These are phyloP conservation scores for Meandrina meandrites DNA, from an alignment of 92 coral and sea anemone species.

Conservation along the genomic window DNA sequence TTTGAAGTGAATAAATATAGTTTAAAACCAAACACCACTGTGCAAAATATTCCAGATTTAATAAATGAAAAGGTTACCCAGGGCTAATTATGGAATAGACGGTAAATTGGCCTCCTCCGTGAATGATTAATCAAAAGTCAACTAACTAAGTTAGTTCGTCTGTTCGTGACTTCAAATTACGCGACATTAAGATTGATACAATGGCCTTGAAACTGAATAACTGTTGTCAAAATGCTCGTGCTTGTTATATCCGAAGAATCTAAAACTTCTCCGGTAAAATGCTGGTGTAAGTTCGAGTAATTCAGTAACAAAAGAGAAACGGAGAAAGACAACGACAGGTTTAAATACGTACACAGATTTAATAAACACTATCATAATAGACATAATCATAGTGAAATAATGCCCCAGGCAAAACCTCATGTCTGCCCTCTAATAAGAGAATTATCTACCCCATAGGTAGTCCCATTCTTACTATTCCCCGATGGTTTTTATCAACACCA, in stretches of 20 bases:
- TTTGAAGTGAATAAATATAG: not conserved
- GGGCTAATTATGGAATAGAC: not conserved
- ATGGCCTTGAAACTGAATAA: not conserved
- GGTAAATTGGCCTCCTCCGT: not conserved
- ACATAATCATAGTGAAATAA: not conserved
- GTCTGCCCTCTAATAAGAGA: constrained; percentile 36
- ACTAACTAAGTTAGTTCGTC: not conserved
- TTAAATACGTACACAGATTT: not conserved
- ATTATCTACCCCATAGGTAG: not conserved
- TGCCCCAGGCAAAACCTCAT: constrained; percentile 35
- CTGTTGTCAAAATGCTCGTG: constrained; percentile 13
- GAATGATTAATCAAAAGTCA: not conserved
- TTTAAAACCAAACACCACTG: not conserved
- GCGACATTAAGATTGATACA: not conserved
- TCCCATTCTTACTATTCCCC: not conserved
- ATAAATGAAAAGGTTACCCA: not conserved
- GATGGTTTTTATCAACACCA: constrained; percentile 1
- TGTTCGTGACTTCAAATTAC: not conserved
- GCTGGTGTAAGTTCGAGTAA: not conserved
- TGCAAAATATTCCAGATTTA: not conserved
- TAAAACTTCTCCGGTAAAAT: not conserved
- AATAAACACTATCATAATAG: not conserved
- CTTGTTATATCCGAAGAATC: not conserved
- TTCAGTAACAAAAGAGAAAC: not conserved
- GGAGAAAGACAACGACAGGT: not conserved